Evolutionary conservation across 2,113 vertebrate species (phyloP), one percentile per base, ranked within the genome.

Genomic region (Pygoscelis adeliae): DNA sequence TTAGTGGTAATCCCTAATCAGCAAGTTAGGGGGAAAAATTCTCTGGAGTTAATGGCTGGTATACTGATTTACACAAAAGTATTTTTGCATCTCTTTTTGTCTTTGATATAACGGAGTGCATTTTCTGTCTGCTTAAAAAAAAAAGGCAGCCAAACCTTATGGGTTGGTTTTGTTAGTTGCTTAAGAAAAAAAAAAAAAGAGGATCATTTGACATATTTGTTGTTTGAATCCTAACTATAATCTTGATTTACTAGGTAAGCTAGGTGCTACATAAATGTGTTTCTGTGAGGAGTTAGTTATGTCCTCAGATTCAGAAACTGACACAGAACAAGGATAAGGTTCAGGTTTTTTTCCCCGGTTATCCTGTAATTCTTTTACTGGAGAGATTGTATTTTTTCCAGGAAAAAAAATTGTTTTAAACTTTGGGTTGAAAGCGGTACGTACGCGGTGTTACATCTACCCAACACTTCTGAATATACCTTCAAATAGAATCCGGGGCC

Each of bases 171-270:
- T 89, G 16, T 38, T 82, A 61, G 38, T 50, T 71, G 42, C 32
- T 38, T 38, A 72, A 61, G 19, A 11, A n/a, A 58, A 58, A 42
- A 42, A 42, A 40, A 42, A 29, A 34, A 34, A 59, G 1, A 32
- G 2, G 42, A 30, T 44, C 32, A 42, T 42, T 42, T 42, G 42
- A 32, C 0, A 0, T 34, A 32, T 40, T 40, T 66, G 19, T 65
- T 86, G 10, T 89, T 85, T 73, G 36, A 87, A 66, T 73, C 34
- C 21, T 49, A 58, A 50, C 16, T 74, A 18, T 73, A 61, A 52
- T 9, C 11, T 49, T 49, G 26, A n/a, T 52, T 61, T 56, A 30
- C 15, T 84, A 32, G 38, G 3, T 69, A 40, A 73, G 16, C 2
- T 36, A 65, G 6, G 18, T 61, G 30, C 26, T 73, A 29, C 11